These are phyloP conservation scores for Lethenteron camtschaticum DNA, from an alignment of 2,113 vertebrate species.

Conservation along the genomic window DNA sequence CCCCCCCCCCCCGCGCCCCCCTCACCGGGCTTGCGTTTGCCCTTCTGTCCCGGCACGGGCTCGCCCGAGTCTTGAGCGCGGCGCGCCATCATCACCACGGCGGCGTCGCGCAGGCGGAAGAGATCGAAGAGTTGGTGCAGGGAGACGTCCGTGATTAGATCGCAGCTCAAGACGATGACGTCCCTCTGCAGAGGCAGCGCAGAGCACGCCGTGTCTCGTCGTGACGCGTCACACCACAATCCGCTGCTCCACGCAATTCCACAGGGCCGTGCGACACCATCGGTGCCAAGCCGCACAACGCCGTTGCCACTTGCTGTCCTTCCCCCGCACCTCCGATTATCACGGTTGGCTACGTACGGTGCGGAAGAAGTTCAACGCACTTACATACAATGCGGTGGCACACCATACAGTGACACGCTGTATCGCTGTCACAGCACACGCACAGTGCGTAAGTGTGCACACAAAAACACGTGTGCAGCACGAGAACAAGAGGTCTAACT, in stretches of 20 bases:
- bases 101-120: constrained; percentile 71
- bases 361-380: constrained; percentile 6
- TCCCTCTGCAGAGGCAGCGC: constrained; percentile 38
- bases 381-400: not conserved
- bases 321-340: too few relatives aligned
- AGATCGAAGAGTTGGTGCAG: constrained; percentile 88
- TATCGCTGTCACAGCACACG: constrained; percentile 9
- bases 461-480: too few relatives aligned
- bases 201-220: too few relatives aligned
- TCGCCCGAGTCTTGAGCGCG: constrained; percentile 54
- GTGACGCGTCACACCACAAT: too few relatives aligned
- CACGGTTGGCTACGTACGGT: too few relatives aligned
- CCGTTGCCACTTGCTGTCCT: too few relatives aligned
- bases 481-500: too few relatives aligned
- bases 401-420: constrained; percentile 11
- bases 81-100: constrained; percentile 81
- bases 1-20: not conserved
- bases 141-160: constrained; percentile 75
- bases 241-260: too few relatives aligned
- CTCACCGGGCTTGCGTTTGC: constrained; percentile 73
- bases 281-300: too few relatives aligned
- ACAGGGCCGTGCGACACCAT: too few relatives aligned
- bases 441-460: not conserved
- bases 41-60: constrained; percentile 71
- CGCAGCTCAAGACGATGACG: constrained; percentile 71